Evolutionary conservation across 2,888 invertebrate genomes (phyloP).

Genomic region (Phymatocera aterrima): DNA sequence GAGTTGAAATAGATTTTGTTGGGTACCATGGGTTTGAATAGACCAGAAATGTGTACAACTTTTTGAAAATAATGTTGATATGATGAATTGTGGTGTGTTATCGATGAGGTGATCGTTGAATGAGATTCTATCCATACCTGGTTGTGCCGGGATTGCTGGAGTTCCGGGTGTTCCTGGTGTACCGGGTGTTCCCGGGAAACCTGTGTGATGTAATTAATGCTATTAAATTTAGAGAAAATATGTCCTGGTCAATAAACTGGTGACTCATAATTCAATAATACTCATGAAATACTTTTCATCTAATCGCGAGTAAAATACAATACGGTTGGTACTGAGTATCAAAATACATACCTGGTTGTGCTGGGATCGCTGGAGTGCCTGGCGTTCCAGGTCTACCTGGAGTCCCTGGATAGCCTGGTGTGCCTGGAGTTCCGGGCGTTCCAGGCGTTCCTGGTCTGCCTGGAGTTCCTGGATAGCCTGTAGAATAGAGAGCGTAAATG

Average conservation of each 20-base stretch:
- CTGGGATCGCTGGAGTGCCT: constrained; percentile 69
- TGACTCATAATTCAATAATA: too few relatives aligned
- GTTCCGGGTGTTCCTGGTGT: constrained; percentile 60
- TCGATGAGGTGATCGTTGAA: too few relatives aligned
- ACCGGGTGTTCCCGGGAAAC: constrained; percentile 55
- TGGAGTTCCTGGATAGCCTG: constrained; percentile 52
- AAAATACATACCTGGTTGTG: constrained; percentile 62
- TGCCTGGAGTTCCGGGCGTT: constrained; percentile 54
- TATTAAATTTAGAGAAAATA: too few relatives aligned
- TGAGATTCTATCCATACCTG: constrained; percentile 49
- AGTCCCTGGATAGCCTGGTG: constrained; percentile 47
- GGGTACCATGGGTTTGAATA: too few relatives aligned
- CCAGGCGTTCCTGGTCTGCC: constrained; percentile 64
- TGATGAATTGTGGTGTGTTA: too few relatives aligned
- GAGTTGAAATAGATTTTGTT: too few relatives aligned
- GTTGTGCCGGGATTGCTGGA: constrained; percentile 64
- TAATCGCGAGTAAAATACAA: too few relatives aligned
- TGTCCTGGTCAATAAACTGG: too few relatives aligned
- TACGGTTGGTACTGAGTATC: too few relatives aligned
- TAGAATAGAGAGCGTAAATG: constrained; percentile 58
- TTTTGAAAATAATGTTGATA: too few relatives aligned
- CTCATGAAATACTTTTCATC: too few relatives aligned
- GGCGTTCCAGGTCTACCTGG: constrained; percentile 61
- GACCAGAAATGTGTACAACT: too few relatives aligned
- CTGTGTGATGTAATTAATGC: not conserved